Base-by-base conservation (phyloP, 2,888 invertebrate genomes). In the Pristionchus maxplancki region DNA sequence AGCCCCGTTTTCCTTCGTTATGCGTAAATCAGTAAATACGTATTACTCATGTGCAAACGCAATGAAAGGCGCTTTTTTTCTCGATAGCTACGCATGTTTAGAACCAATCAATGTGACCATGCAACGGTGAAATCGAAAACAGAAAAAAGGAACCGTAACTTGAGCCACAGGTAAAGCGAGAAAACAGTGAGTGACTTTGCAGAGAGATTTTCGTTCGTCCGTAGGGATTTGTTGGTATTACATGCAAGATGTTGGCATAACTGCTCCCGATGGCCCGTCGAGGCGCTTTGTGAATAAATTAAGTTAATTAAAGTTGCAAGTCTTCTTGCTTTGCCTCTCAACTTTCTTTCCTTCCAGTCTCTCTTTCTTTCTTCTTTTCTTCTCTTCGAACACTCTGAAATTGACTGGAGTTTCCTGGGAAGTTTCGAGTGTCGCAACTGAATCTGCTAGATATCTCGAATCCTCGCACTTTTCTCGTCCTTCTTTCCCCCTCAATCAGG, bases 221-320 rank as follows among this genome's bases (percentile, higher is more conserved):
- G 58, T 58, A 58, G 58, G 58, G 58, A n/a, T 58, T 58, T 9
- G 24, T 58, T 24, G 24, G 24, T 6, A 58, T 58, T 58, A 58
- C 6, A 58, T 6, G n/a, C n/a, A 58, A 24, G 9, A n/a, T 58
- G n/a, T n/a, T 9, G 9, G 24, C 58, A n/a, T 24, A 58, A 58
- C 58, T n/a, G 58, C 58, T n/a, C n/a, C 58, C n/a, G n/a, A 58
- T 37, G 71, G 71, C 37, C 13, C 31, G 8, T 28, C 64, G 44
- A 44, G 8, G 44, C n/a, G 15, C 71, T 17, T 37, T 71, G 64
- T 17, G 67, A 71, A 37, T 71, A 71, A 71, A 71, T 71, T 71
- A 9, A 71, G 71, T 71, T 71, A 71, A 71, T 71, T 71, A 71
- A 71, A 71, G 71, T 37, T 34, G 37, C 34, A 20, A 37, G 37